Evolutionary conservation across 2,888 invertebrate species (phyloP), one percentile per base, ranked within the genome.

Genomic region (Nymphalis polychloros): DNA sequence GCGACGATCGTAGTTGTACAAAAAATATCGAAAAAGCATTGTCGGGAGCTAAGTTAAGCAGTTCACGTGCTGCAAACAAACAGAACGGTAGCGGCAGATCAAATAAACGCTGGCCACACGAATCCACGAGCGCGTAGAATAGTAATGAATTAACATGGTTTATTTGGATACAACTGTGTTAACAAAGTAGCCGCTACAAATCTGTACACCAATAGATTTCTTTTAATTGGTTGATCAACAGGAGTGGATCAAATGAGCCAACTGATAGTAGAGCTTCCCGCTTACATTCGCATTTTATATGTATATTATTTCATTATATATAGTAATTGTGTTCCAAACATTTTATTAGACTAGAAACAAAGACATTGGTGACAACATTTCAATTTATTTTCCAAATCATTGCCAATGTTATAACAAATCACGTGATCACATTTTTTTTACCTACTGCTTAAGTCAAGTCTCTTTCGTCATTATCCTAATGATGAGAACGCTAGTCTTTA

Each of bases 51-150:
- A 72, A 74, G 70, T 73, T 76, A 84, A 78, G 76, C 80, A 74
- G 67, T 70, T 81, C 84, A 85, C 84, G 84, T 84, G 76, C 77
- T 69, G 60, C 79, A 81, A 84, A 83, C 82, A 83, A 76, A 74
- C 76, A 77, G 78, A 77, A 75, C 76, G 76, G 72, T 74, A 73
- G 61, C 73, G 67, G 71, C 69, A 74, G 71, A 72, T 73, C 73
- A 76, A 77, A 76, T 73, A 76, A 75, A 75, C 70, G 77, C 74
- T 73, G 70, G 70, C 72, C 77, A 74, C 76, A 77, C 72, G 80
- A 79, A 79, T 81, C 75, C 76, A 75, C 69, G 69, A 75, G 76
- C 77, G 77, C 62, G 71, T 76, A 74, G 85, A 83, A 85, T 83
- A 79, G 80, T 82, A 86, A 85, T 79, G 75, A 75, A 72, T 81